Percentiles rank a stretch among this genome's conserved stretches.
These are phyloP conservation scores for Papilio protenor DNA, from an alignment of 2,888 invertebrate genomes.

Conservation along the genomic window DNA sequence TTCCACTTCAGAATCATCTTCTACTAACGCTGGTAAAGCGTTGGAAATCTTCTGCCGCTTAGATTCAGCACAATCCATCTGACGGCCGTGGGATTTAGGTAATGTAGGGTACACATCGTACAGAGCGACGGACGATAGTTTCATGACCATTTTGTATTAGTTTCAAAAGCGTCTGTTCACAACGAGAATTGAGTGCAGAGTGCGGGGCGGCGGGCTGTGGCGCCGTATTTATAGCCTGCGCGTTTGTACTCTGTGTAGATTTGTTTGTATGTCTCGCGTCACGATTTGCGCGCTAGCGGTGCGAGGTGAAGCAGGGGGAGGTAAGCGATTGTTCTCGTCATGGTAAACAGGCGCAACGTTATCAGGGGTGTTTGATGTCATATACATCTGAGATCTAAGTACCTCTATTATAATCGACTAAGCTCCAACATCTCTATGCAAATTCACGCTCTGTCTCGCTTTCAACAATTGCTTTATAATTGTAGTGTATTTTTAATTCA, in stretches of 20 bases:
- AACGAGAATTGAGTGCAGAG: slow-evolving; percentile 50
- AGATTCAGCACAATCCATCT: slow-evolving; percentile 50
- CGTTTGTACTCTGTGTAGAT: slow-evolving; percentile 36
- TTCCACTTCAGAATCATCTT: slow-evolving; percentile 55
- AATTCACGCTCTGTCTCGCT: slow-evolving; percentile 17
- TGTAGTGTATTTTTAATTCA: slow-evolving; percentile 4
- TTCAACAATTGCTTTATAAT: slow-evolving; percentile 4
- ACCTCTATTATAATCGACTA: slow-evolving; percentile 41
- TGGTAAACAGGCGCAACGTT: slow-evolving; percentile 51
- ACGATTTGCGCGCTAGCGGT: slow-evolving; percentile 42
- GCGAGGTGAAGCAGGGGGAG: not conserved
- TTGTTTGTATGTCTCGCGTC: slow-evolving; percentile 46
- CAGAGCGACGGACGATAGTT: slow-evolving; percentile 52
- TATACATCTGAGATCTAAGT: slow-evolving; percentile 44
- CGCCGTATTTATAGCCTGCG: slow-evolving; percentile 51
- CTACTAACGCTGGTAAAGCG: slow-evolving; percentile 54
- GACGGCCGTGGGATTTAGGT: slow-evolving; percentile 52
- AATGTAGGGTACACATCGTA: slow-evolving; percentile 56
- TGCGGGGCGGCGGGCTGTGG: slow-evolving; percentile 53
- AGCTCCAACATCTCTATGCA: slow-evolving; percentile 44
- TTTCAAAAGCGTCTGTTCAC: slow-evolving; percentile 47
- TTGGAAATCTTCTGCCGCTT: slow-evolving; percentile 51
- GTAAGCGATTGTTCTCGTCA: slow-evolving; percentile 47
- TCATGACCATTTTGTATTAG: slow-evolving; percentile 54
- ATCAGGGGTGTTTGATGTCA: slow-evolving; percentile 53